Conservation (phyloP, 2,888 invertebrate genomes). For the Nomada flava region DNA sequence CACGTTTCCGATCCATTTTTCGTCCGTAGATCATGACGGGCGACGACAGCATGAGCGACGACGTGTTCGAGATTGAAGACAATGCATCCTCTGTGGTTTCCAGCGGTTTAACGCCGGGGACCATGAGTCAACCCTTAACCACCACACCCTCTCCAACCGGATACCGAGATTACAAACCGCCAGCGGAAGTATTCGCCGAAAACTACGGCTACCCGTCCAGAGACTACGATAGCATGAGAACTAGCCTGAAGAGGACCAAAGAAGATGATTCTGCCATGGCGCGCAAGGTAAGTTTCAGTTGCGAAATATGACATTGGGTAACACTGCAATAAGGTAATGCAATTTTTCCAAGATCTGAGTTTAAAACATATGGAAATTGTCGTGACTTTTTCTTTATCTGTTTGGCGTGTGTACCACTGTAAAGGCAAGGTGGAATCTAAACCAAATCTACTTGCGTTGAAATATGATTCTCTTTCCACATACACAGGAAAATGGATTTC, state of each 20-base stretch:
- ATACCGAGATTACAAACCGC: constrained; percentile 92
- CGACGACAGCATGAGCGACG: constrained; percentile 93
- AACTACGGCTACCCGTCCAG: constrained; percentile 72
- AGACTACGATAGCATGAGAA: constrained; percentile 59
- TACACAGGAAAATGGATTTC: background rate
- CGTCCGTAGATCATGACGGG: constrained; percentile 85
- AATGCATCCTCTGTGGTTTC: constrained; percentile 67
- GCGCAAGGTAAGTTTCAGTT: constrained; percentile 75
- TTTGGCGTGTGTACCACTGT: background rate
- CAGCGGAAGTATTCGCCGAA: constrained; percentile 87
- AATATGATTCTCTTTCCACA: constrained; percentile 3
- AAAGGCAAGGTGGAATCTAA: background rate
- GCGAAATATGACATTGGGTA: background rate
- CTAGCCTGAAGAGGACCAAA: constrained; percentile 61
- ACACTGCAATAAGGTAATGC: too few relatives aligned
- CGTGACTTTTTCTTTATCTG: background rate
- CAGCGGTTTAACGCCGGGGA: constrained; percentile 58
- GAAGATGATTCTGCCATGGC: constrained; percentile 75
- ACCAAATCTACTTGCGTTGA: background rate
- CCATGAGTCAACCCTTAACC: constrained; percentile 56
- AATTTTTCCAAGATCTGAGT: too few relatives aligned
- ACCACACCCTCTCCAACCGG: constrained; percentile 91
- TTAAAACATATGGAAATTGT: background rate
- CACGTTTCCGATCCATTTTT: constrained; percentile 4
- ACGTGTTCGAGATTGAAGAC: constrained; percentile 90